These are phyloP conservation scores for Coboldia fuscipes DNA, from an alignment of 1,140 invertebrate species.

Conservation along the genomic window DNA sequence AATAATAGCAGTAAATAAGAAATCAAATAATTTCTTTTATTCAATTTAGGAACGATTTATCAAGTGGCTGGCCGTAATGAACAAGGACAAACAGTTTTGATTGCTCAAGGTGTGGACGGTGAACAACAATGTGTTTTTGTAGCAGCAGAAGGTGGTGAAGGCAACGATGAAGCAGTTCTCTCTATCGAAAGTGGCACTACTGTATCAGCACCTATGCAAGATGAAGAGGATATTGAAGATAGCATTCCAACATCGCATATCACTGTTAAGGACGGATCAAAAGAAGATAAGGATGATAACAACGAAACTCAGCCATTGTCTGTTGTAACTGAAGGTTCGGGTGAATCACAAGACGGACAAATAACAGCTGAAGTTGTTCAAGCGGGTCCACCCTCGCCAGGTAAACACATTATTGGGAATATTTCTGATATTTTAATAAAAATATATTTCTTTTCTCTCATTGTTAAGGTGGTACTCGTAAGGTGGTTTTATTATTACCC, in stretches of 20 bases:
- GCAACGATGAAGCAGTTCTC: slow-evolving; percentile 34
- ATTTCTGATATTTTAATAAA: too few relatives aligned
- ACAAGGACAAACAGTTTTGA: slow-evolving; percentile 45
- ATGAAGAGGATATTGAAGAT: slow-evolving; percentile 8
- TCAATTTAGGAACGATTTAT: slow-evolving; percentile 11
- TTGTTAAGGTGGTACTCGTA: slow-evolving; percentile 44
- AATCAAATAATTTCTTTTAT: not conserved
- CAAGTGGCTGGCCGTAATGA: slow-evolving; percentile 54
- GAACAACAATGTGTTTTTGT: slow-evolving; percentile 48
- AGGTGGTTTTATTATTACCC: slow-evolving; percentile 54
- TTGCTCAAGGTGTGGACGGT: slow-evolving; percentile 41
- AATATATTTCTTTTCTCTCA: slow-evolving; percentile 5
- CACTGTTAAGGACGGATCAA: not conserved
- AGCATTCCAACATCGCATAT: too few relatives aligned
- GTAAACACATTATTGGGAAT: slow-evolving; percentile 26
- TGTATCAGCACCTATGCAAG: slow-evolving; percentile 22
- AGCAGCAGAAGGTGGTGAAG: slow-evolving; percentile 32
- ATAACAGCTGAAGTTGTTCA: slow-evolving; percentile 65
- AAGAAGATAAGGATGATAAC: slow-evolving; percentile 2
- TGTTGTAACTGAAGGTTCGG: slow-evolving; percentile 26
- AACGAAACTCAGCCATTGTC: slow-evolving; percentile 12
- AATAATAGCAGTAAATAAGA: too few relatives aligned
- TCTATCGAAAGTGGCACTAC: slow-evolving; percentile 38
- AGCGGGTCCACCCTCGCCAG: slow-evolving; percentile 54
- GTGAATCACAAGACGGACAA: slow-evolving; percentile 32